Base-by-base conservation (phyloP, 2,888 invertebrate species). In the Daptonema setosum region DNA sequence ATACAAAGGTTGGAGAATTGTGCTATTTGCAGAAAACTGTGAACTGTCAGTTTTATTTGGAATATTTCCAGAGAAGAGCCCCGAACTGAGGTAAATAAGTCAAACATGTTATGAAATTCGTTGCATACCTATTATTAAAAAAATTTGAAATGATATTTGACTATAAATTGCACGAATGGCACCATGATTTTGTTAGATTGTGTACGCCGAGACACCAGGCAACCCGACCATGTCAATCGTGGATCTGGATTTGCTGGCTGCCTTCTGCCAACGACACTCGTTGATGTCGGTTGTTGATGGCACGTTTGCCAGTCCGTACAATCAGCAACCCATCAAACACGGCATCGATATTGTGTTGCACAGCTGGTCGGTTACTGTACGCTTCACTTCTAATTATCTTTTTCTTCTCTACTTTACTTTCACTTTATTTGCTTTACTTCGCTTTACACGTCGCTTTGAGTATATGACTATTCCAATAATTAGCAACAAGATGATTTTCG, bases 281-380 rank as follows among this genome's bases (percentile, higher is more conserved):
- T 58, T 63, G 30, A 55, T 67, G 17, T 67, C 69, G 0, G 64
- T 67, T 54, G 69, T 73, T 3, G 73, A 73, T 58, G 62, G 67
- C n/a, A 72, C 73, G 0, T 71, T 71, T 60, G 69, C 67, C 41
- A 65, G 69, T 30, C 72, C 72, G 1, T 66, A 63, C 51, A 61
- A 69, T 20, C 69, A 70, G 56, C 66, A 66, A 35, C 66, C 69
- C 1, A 61, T 72, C 52, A 64, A 67, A 54, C 61, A 66, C 35
- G 72, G 72, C 20, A 65, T 71, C 2, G 71, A 73, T 58, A 62
- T 73, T 26, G 63, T 63, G 8, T 60, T 71, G 29, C 72, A 73
- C 57, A 65, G 65, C 62, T 70, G 70, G 71, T 70, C 24, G 22
- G 53, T 30, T 3, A 25, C n/a, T 2, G 2, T 22, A 20, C 11